These are phyloP conservation scores for Lepidurus packardi DNA, from an alignment of 1,140 invertebrate species.

Conservation along the genomic window DNA sequence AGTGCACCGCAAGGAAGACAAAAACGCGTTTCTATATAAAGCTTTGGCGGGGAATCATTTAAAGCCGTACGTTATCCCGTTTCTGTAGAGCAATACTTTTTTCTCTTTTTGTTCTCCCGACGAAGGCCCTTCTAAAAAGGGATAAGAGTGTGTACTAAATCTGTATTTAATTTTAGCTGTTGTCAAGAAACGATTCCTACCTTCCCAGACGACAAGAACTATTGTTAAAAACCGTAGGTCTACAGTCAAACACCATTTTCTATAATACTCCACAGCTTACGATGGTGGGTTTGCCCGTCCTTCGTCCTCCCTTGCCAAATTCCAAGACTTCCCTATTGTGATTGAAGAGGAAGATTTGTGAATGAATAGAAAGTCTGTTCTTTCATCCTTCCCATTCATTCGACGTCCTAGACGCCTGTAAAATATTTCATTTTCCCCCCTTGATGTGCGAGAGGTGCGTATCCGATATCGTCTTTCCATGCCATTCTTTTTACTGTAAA, in stretches of 20 bases:
- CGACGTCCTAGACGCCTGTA: background rate
- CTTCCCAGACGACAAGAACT: background rate
- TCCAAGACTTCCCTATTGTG: constrained; percentile 1
- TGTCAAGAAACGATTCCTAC: background rate
- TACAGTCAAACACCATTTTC: background rate
- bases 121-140: background rate
- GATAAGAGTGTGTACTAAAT: background rate
- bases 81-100: too few species aligned
- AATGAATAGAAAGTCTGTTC: too few species aligned
- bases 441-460: background rate
- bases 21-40: too few species aligned
- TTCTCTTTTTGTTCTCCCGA: too few species aligned
- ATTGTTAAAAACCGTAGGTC: constrained; percentile 2
- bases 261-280: background rate
- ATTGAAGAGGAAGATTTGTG: background rate
- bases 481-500: background rate
- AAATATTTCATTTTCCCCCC: background rate
- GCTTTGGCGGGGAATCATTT: too few species aligned
- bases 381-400: constrained; percentile 4
- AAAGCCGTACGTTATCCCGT: too few species aligned
- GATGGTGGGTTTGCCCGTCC: background rate
- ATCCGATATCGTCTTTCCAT: constrained; percentile 3
- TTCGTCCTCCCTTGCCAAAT: background rate
- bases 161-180: background rate
- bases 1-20: too few species aligned